Conservation (phyloP, 2,797 vertebrate species). For the Alfaro cultratus region DNA sequence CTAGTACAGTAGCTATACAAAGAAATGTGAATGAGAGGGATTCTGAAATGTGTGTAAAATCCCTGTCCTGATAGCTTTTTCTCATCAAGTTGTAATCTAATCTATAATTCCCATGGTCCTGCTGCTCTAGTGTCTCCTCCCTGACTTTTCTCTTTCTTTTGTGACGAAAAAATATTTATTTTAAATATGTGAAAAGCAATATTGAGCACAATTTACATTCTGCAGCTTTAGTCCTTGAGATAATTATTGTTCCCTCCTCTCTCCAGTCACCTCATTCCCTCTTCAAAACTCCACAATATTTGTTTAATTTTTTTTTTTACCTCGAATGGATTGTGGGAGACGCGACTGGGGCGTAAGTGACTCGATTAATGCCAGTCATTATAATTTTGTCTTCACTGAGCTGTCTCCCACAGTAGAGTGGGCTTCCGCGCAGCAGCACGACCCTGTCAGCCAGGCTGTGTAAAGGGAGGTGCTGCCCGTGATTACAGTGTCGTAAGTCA, state of each 20-base stretch:
- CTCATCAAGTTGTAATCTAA: no score
- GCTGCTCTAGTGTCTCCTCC: no score
- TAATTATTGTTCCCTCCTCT: conserved; percentile 41
- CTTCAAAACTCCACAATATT: conserved; percentile 49
- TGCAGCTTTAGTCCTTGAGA: conserved; percentile 1
- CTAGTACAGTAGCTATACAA: no score
- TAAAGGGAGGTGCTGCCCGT: conserved; percentile 78
- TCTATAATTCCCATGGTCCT: no score
- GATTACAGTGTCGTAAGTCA: conserved; percentile 83
- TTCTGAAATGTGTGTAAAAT: no score
- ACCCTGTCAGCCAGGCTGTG: conserved; percentile 75
- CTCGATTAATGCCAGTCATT: conserved; percentile 80
- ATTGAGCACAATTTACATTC: no score
- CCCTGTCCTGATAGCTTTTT: no score
- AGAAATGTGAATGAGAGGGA: no score
- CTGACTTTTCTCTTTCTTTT: no score
- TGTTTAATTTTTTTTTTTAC: conserved; percentile 73
- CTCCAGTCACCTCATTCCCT: conserved; percentile 31
- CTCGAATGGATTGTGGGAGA: conserved; percentile 73
- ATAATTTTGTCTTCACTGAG: conserved; percentile 70
- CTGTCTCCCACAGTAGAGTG: conserved; percentile 65
- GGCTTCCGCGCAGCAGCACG: conserved; percentile 48
- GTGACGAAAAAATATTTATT: no score
- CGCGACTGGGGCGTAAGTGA: conserved; percentile 74
- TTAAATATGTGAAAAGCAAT: no score